phyloP scores from a whole-genome alignment of 2,113 vertebrate species.

The Rhinopithecus roxellana region DNA sequence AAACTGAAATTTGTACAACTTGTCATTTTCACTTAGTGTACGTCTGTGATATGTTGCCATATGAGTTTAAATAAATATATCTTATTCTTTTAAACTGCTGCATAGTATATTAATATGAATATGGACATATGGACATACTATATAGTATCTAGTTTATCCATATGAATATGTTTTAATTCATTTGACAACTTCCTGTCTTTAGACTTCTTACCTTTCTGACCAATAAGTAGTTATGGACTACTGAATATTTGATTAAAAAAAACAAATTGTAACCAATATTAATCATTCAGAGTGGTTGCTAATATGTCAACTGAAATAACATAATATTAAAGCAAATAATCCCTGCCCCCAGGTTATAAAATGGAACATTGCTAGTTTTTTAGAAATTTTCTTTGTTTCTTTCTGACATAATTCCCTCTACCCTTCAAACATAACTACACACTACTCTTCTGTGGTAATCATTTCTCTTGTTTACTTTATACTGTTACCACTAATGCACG shows the following conservation, averaged over 20 bases:
- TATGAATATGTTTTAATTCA: background rate
- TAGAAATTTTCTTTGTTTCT: background rate
- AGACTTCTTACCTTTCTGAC: background rate
- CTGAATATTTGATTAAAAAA: background rate
- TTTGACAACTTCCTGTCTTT: background rate
- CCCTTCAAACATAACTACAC: background rate
- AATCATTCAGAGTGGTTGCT: background rate
- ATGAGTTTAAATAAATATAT: background rate
- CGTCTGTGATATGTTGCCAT: background rate
- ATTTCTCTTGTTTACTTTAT: background rate
- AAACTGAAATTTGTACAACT: background rate
- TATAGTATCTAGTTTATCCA: background rate
- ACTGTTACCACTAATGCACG: background rate
- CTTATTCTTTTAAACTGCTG: background rate
- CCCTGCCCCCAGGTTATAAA: background rate
- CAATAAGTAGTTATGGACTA: background rate
- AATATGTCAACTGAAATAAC: background rate
- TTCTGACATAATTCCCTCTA: background rate
- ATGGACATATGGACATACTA: background rate
- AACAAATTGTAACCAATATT: background rate
- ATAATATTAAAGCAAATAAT: background rate
- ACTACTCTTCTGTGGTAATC: background rate
- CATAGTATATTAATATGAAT: background rate
- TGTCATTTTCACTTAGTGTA: background rate
- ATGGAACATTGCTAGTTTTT: background rate